Base-by-base conservation (phyloP, 2,113 vertebrate species). In the Myiagra hebetior region DNA sequence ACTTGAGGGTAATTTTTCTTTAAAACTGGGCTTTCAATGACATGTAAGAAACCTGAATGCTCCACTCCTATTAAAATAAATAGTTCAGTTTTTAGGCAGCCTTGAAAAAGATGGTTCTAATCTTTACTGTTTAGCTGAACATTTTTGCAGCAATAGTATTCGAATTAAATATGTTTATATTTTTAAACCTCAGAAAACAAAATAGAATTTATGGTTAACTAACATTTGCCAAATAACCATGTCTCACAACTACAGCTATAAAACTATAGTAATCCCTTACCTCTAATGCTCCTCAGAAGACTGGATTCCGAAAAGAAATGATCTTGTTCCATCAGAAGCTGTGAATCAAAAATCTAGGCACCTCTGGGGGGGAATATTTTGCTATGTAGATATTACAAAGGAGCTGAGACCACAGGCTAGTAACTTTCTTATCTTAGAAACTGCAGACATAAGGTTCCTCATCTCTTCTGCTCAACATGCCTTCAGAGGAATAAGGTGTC, bases 1-100 rank as follows among this genome's bases (percentile, higher is more conserved):
- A 73, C 82, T 97, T 86, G 81, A 94, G 91, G 59, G 80, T 83
- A 88, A 93, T 82, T 68, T 39, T 57, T 67, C 44, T 89, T 92
- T 85, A 59, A 73, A 91, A 64, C 7, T 53, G 31, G 60, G 26
- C 46, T 91, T 93, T 87, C 63, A 91, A 87, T 90, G 39, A 63
- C 35, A 46, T 63, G 37, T 73, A 79, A 73, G 56, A 80, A 86
- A 86, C 21, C 65, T 55, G 50, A 85, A 85, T 33, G 19, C 17
- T 78, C 47, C 56, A 44, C 76, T 87, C 50, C 57, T 87, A 64
- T 55, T 87, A 82, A 95, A 93, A 84, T 49, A 86, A 94, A 73
- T 64, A 44, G 52, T 70, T 68, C 57, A 22, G 11, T 39, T 79
- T 95, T 78, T 30, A 78, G 46, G 53, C 35, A 57, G 57, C 69